These are phyloP conservation scores for Clarias platycephalus DNA, from an alignment of 2,797 vertebrate species.

Conservation along the genomic window DNA sequence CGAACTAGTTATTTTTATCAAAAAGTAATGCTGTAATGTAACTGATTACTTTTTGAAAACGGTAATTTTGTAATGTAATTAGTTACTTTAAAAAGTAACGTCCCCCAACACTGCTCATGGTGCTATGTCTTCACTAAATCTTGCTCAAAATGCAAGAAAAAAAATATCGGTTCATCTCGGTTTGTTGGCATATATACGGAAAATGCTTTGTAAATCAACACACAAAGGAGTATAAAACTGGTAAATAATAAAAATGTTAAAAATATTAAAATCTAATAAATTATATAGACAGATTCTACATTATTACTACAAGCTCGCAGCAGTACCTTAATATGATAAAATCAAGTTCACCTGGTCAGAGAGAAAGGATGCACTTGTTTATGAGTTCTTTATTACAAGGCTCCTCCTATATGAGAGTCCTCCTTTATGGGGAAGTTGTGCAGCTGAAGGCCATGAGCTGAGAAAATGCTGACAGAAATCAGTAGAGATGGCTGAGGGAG, in stretches of 20 bases:
- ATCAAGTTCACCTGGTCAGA: constrained; percentile 1
- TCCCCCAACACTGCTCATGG: too few relatives aligned
- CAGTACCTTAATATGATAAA: background rate
- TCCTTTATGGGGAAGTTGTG: constrained; percentile 12
- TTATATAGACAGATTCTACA: background rate
- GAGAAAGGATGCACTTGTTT: background rate
- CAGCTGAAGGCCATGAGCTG: constrained; percentile 19
- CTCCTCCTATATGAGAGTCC: background rate
- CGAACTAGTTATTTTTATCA: too few relatives aligned
- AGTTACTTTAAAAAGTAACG: too few relatives aligned
- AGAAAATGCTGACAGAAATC: constrained; percentile 31
- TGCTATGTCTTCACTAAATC: too few relatives aligned
- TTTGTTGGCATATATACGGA: too few relatives aligned
- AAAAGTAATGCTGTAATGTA: too few relatives aligned
- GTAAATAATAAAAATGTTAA: background rate
- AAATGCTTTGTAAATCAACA: background rate
- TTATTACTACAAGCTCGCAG: background rate
- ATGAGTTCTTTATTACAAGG: constrained; percentile 10
- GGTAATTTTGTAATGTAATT: too few relatives aligned
- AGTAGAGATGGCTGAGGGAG: background rate
- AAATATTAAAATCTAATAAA: background rate
- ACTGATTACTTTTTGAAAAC: too few relatives aligned
- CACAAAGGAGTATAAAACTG: background rate
- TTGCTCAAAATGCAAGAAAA: too few relatives aligned
- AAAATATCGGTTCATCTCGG: too few relatives aligned